Evolutionary conservation across 2,113 vertebrate species (phyloP).

Genomic region (Strix aluco): DNA sequence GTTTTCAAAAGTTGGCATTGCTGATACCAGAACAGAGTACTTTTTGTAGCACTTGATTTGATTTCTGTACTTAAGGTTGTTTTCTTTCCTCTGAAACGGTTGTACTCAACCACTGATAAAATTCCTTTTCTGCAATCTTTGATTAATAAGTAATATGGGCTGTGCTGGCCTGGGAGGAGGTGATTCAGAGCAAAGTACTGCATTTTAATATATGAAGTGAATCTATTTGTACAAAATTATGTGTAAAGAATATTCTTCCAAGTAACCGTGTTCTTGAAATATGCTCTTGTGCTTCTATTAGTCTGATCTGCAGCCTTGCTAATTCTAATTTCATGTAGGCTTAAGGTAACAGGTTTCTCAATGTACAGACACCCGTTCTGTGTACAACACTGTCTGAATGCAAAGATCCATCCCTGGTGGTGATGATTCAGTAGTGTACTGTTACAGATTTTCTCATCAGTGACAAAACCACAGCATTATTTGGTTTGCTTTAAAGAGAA

Average conservation of each 20-base stretch:
- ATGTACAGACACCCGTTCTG: background rate
- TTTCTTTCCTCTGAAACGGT: conserved; percentile 19
- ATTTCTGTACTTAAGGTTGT: conserved; percentile 41
- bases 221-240: conserved; percentile 20
- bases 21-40: conserved; percentile 36
- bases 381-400: background rate
- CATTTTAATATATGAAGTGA: background rate
- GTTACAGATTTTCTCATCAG: background rate
- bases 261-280: background rate
- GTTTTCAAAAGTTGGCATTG: background rate
- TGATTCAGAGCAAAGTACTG: background rate
- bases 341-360: conserved; percentile 10
- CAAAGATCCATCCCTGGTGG: background rate
- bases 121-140: conserved; percentile 31
- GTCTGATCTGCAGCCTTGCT: background rate
- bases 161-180: background rate
- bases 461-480: background rate
- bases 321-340: background rate
- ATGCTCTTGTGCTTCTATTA: background rate
- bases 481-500: background rate
- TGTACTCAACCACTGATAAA: conserved; percentile 51
- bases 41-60: conserved; percentile 19
- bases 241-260: background rate
- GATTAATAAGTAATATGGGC: conserved; percentile 54
- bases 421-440: background rate